A percentile compares a stretch with the other conserved stretches of the same genome.
Evolutionary conservation across 2,797 vertebrate genomes (phyloP).

Genomic region (Gambelia wislizenii): DNA sequence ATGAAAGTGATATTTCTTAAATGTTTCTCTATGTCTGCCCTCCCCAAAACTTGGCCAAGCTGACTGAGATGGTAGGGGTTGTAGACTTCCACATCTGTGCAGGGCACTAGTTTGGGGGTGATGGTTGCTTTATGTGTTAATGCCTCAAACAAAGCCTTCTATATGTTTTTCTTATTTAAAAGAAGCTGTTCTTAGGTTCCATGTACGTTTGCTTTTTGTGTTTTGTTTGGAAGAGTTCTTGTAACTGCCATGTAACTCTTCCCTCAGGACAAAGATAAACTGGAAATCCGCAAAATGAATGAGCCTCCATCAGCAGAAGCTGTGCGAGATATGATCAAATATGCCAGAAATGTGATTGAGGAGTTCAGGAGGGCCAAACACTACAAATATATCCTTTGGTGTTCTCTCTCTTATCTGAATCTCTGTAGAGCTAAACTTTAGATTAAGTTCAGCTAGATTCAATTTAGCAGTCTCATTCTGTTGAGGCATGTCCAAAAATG

Average conservation of each 20-base stretch:
- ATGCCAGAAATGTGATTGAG: conserved; percentile 87
- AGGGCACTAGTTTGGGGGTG: background rate
- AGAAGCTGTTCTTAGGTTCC: conserved; percentile 42
- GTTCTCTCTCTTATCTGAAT: background rate
- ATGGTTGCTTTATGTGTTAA: too few species aligned
- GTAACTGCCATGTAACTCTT: conserved; percentile 49
- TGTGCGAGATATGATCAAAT: conserved; percentile 88
- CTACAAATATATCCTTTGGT: conserved; percentile 92
- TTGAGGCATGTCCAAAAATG: conserved; percentile 4
- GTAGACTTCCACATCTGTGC: background rate
- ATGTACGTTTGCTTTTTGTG: conserved; percentile 57
- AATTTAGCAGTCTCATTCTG: conserved; percentile 7
- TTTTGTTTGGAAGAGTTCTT: conserved; percentile 37
- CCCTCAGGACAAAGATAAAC: conserved; percentile 89
- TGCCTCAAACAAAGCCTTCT: background rate
- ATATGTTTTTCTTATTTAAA: background rate
- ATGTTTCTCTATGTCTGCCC: background rate
- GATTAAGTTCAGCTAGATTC: conserved; percentile 11
- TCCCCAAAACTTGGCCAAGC: too few species aligned
- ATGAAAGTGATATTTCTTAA: background rate
- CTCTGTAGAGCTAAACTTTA: conserved; percentile 39
- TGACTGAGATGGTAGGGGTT: background rate
- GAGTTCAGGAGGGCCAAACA: conserved; percentile 91
- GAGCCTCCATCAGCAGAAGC: conserved; percentile 82
- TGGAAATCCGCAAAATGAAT: conserved; percentile 85